phyloP scores from a whole-genome alignment of 2,797 vertebrate species.

The Prionace glauca region DNA sequence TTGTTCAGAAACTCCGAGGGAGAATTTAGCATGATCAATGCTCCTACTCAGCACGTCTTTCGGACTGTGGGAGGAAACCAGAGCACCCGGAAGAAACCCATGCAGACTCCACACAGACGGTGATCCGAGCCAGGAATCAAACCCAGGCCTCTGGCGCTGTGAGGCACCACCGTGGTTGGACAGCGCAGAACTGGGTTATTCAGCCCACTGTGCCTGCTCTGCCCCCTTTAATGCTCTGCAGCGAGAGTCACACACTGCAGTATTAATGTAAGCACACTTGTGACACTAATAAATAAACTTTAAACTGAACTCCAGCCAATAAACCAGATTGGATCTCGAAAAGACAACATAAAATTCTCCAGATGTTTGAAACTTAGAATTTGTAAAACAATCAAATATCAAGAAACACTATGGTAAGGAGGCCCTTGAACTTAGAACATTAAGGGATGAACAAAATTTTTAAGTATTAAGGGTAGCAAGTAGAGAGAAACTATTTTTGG shows the following conservation, averaged over 20 bases:
- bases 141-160: no score
- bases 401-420: not conserved
- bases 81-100: no score
- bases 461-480: not conserved
- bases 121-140: no score
- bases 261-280: no score
- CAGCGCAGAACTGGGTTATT: not conserved
- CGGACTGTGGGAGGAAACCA: no score
- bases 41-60: no score
- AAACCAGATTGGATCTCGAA: not conserved
- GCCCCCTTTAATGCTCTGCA: not conserved
- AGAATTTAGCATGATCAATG: no score
- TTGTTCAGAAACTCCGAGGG: no score
- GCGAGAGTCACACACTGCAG: not conserved
- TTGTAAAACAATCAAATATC: not conserved
- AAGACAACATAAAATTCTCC: not conserved
- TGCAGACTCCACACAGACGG: no score
- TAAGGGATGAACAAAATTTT: not conserved
- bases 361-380: no score
- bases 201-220: not conserved
- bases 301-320: not conserved
- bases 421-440: not conserved
- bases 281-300: no score
- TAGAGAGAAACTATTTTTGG: not conserved
- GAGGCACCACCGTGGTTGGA: no score